Conservation (phyloP, 1,140 invertebrate genomes). For the Danaus plexippus region DNA sequence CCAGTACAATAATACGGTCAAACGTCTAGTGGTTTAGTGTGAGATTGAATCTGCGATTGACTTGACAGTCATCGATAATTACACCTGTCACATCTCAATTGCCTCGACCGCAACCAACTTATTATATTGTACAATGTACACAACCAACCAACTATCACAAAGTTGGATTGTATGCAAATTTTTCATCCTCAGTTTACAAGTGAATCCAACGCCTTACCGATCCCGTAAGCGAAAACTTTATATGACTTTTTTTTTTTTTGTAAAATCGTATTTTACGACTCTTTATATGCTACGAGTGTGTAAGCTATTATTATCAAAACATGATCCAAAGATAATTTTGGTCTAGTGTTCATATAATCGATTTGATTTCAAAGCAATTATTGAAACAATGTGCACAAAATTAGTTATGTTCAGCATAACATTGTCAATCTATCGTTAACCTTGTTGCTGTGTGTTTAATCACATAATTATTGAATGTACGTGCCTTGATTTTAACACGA, state of each 20-base stretch:
- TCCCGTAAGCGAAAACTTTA: constrained; percentile 21
- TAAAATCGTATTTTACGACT: neutral
- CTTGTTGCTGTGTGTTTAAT: neutral
- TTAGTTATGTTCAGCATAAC: neutral
- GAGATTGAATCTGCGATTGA: constrained; percentile 23
- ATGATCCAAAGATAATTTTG: too few relatives aligned
- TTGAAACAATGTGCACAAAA: constrained; percentile 2
- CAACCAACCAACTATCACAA: constrained; percentile 16
- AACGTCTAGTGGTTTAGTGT: constrained; percentile 9
- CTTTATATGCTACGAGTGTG: too few relatives aligned
- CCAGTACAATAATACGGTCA: constrained; percentile 16
- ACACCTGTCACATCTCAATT: too few relatives aligned
- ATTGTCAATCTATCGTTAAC: too few relatives aligned
- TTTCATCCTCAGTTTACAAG: constrained; percentile 33
- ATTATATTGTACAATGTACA: constrained; percentile 10
- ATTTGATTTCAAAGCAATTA: constrained; percentile 1
- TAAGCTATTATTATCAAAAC: too few relatives aligned
- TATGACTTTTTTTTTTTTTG: constrained; percentile 25
- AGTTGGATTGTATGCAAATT: constrained; percentile 54
- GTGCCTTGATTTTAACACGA: constrained; percentile 23
- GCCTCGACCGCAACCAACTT: constrained; percentile 11
- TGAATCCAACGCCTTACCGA: constrained; percentile 23
- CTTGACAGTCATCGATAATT: neutral
- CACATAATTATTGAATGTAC: constrained; percentile 31
- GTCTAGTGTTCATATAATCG: too few relatives aligned